These are phyloP conservation scores for Oncorhynchus masou DNA, from an alignment of 2,113 vertebrate genomes.

Conservation along the genomic window DNA sequence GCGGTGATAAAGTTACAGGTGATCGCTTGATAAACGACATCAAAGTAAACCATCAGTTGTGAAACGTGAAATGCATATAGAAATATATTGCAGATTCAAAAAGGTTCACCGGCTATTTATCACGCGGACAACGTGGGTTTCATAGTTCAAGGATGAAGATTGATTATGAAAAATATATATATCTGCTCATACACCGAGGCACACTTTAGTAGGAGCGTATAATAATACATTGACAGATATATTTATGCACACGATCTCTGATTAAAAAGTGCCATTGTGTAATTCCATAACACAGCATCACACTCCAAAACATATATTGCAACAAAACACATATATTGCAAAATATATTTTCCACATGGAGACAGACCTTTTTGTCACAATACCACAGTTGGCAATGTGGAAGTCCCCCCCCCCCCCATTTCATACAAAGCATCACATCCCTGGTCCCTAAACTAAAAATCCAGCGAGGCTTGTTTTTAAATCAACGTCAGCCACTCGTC, in stretches of 20 bases:
- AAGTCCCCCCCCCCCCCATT: no score
- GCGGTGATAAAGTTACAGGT: conserved; percentile 25
- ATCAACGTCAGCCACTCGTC: conserved; percentile 67
- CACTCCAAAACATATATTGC: no score
- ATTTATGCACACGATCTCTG: not conserved
- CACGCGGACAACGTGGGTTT: not conserved
- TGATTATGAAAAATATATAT: no score
- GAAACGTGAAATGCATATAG: not conserved
- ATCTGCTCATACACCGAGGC: no score
- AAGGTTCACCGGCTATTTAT: not conserved
- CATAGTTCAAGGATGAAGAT: not conserved
- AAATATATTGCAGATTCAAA: not conserved
- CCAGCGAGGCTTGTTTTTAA: conserved; percentile 59
- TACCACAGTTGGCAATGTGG: no score
- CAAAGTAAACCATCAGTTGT: not conserved
- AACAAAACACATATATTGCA: no score
- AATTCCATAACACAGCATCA: not conserved
- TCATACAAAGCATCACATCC: not conserved
- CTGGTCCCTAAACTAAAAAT: conserved; percentile 60
- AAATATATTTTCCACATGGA: no score
- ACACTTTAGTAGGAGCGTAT: no score
- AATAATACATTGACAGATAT: no score
- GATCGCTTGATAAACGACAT: conserved; percentile 29
- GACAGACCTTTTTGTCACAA: no score
- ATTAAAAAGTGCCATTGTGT: not conserved